Evolutionary conservation across 2,113 vertebrate species (phyloP), one percentile per base, ranked within the genome.

Genomic region (Dasypus novemcinctus): DNA sequence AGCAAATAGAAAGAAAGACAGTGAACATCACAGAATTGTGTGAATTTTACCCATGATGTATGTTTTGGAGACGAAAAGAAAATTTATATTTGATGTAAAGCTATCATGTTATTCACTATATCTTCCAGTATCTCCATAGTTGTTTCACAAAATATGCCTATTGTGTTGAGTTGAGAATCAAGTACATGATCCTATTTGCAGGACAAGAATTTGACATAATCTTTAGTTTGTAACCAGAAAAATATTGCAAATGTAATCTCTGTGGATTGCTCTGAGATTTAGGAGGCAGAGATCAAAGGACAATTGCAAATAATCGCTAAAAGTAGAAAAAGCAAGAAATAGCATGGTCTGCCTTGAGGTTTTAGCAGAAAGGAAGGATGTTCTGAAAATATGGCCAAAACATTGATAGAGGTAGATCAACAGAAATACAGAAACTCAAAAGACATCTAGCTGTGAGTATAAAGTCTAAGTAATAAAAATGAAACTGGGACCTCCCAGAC

Each of bases 301-400:
- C 33, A 88, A 90, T 61, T 93, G 14, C 31, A 87, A 64, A 83
- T 59, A 80, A 94, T 0, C 64, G 38, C 20, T 57, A 89, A 21
- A 66, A 36, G n/a, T 2, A 75, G 59, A 78, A 87, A 96, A 96
- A 52, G 49, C 46, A 72, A 90, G 46, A 82, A 87, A 38, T 63
- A 61, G 74, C 5, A 74, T 14, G 36, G 7, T 61, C 43, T 83
- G 46, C 61, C 79, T 88, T 83, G 75, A 80, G 76, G 14, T 20
- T 38, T 0, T 41, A 87, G 80, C 33, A 92, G 49, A 95, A 94
- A 76, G 59, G 75, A 90, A 90, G 49, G 63, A 54, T 57, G 59
- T 33, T 85, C 33, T 90, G 46, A 78, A 89, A 90, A 80, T 57
- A 81, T 7, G 43, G 4, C 17, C 25, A 31, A 87, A 38, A 36